Base-by-base conservation (phyloP, 2,113 vertebrate genomes). In the Sinocyclocheilus anshuiensis region DNA sequence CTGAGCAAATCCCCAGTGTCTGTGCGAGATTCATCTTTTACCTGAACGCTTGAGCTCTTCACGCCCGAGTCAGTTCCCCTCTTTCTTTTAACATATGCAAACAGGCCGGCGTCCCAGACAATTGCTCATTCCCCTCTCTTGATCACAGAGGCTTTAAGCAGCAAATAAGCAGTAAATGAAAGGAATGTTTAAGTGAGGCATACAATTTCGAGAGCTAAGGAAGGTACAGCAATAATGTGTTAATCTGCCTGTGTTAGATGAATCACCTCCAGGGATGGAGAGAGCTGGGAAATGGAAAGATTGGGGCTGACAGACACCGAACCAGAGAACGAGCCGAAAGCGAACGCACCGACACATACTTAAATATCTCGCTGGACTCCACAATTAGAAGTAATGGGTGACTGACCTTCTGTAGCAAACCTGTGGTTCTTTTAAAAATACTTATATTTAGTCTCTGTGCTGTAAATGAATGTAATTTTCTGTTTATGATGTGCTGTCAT, bases 41-140 rank as follows among this genome's bases (percentile, higher is more conserved):
- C 87, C 74, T 83, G 53, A 72, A 63, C 29, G 65, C 45, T 78
- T 81, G 65, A 86, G 80, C 85, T 86, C 83, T 72, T 59, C 76
- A 50, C 10, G 39, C 33, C 18, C 55, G 45, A 71, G 39, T 87
- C 72, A 11, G 26, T 65, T 87, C 63, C 87, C 71, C 42, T 77
- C 55, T 61, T 76, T 63, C 79, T 57, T 83, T 89, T 87, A 89
- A 83, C 83, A 87, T 88, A 82, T 86, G 77, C 89, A 89, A 88
- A 89, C 86, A 87, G 63, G 36, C 55, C 57, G 16, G 24, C 82
- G 7, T 83, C 39, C 78, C 55, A n/a, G 29, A 33, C 48, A 59
- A 26, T 77, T 86, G 74, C 80, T 75, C 65, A 84, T 86, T 67
- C 84, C 71, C 67, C 72, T 75, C 74, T 79, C 71, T 48, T 61